Conservation (phyloP, 2,113 vertebrate genomes). For the Heloderma charlesbogerti region DNA sequence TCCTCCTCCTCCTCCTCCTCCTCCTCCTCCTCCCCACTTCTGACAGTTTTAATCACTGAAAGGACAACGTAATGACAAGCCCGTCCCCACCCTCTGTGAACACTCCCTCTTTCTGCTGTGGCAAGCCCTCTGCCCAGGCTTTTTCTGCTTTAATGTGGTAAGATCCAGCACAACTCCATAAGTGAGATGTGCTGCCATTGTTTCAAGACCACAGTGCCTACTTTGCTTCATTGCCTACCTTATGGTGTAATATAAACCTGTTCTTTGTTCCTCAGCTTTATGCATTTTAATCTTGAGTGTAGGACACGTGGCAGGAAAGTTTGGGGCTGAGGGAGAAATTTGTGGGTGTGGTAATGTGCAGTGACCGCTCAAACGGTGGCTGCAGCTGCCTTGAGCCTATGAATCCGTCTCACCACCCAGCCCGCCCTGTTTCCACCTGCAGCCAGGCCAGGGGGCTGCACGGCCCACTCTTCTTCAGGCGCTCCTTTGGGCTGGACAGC, state of each 20-base stretch:
- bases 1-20: background rate
- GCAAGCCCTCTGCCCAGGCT: background rate
- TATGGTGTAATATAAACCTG: background rate
- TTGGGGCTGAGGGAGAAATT: no score
- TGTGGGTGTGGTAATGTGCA: no score
- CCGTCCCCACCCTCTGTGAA: no score
- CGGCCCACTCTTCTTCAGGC: no score
- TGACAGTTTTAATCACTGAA: background rate
- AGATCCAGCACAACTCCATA: background rate
- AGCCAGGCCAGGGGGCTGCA: no score
- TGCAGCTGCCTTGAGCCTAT: background rate
- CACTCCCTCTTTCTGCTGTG: background rate
- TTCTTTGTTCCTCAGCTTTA: accelerated
- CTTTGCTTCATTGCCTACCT: background rate
- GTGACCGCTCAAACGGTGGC: background rate
- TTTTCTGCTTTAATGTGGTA: background rate
- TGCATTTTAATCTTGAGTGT: background rate
- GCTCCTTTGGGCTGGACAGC: no score
- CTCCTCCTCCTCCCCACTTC: background rate
- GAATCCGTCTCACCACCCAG: background rate
- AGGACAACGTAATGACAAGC: no score
- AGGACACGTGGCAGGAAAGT: background rate
- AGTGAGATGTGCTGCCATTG: background rate
- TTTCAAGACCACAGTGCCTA: background rate
- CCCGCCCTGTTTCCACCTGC: background rate